Conservation (phyloP, 2,888 invertebrate species). For the Cerceris ruficornis region DNA sequence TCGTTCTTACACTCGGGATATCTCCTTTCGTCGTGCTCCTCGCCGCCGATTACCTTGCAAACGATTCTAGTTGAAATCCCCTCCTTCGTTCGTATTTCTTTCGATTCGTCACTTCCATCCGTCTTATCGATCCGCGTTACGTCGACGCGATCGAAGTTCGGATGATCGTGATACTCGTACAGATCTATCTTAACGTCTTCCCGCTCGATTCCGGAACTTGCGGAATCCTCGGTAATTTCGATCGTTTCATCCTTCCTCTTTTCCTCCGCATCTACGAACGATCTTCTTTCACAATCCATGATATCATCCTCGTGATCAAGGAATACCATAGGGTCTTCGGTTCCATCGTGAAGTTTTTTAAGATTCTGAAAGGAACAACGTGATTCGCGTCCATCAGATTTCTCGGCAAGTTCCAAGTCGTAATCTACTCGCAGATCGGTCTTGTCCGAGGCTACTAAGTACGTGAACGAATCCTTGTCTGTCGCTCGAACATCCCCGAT, state of each 20-base stretch:
- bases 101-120: too few relatives aligned
- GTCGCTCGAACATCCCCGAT: conserved; percentile 25
- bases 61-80: too few relatives aligned
- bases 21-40: not conserved
- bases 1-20: not conserved
- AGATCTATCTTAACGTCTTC: not conserved
- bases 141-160: not conserved
- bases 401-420: not conserved
- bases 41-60: too few relatives aligned
- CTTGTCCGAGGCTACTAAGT: not conserved
- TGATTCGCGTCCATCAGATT: not conserved
- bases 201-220: not conserved
- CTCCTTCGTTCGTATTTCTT: too few relatives aligned
- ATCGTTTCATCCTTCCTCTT: not conserved
- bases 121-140: too few relatives aligned
- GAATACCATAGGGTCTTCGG: not conserved
- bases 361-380: not conserved
- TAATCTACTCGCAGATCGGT: not conserved
- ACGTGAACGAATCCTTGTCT: not conserved
- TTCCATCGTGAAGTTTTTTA: not conserved
- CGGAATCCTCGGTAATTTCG: conserved; percentile 15
- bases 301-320: not conserved
- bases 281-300: not conserved
- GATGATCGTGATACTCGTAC: not conserved
- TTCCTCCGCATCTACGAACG: conserved; percentile 1